These are phyloP conservation scores for Venturia canescens DNA, from an alignment of 1,140 invertebrate species.

Conservation along the genomic window DNA sequence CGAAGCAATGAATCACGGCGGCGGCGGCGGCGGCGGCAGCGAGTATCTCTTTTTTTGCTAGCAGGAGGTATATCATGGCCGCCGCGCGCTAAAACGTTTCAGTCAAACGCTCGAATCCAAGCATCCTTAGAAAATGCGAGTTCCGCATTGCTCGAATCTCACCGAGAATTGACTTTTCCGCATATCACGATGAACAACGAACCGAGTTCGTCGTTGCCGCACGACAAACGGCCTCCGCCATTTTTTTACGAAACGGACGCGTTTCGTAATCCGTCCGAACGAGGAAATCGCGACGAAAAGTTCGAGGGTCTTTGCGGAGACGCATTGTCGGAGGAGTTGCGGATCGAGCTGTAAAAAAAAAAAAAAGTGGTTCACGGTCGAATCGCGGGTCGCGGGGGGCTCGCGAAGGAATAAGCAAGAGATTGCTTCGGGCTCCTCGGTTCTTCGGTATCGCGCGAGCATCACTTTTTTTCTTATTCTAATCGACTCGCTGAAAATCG, in stretches of 20 bases:
- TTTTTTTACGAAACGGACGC: too few species aligned
- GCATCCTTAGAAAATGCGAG: neutral
- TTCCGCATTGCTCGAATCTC: slow-evolving; percentile 1
- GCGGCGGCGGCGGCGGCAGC: too few species aligned
- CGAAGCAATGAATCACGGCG: slow-evolving; percentile 53
- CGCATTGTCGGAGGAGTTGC: slow-evolving; percentile 2
- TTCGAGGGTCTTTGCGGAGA: neutral
- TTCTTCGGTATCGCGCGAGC: too few species aligned
- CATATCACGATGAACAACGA: neutral
- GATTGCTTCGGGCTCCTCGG: too few species aligned
- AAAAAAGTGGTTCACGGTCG: slow-evolving; percentile 37
- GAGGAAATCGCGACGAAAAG: neutral
- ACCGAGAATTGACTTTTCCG: neutral
- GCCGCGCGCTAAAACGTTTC: neutral
- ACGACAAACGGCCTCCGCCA: too few species aligned
- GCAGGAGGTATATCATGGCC: slow-evolving; percentile 42
- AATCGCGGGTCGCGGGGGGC: neutral
- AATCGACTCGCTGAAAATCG: too few species aligned
- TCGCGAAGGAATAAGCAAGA: too few species aligned
- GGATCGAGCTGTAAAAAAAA: neutral
- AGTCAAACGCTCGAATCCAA: neutral
- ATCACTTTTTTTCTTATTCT: too few species aligned
- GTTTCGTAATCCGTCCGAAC: neutral
- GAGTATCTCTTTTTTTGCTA: neutral
- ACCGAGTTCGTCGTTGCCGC: neutral